Evolutionary conservation across 2,797 vertebrate genomes (phyloP).

Genomic region (Melanogrammus aeglefinus): DNA sequence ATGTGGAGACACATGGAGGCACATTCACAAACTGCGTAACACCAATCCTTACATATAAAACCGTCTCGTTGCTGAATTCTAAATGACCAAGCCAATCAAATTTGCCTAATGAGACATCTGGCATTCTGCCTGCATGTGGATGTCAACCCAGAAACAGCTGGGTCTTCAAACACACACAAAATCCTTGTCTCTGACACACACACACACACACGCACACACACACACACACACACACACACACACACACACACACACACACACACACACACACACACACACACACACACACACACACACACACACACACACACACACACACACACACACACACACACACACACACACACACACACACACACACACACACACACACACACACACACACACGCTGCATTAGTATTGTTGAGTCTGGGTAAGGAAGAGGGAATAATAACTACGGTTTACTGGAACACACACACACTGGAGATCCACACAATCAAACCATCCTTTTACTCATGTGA

Average conservation of each 20-base stretch:
- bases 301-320: constrained; percentile 3
- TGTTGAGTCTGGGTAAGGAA: constrained; percentile 9
- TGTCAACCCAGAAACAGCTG: constrained; percentile 71
- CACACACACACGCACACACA: constrained; percentile 3
- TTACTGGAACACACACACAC: background rate
- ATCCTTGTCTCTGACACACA: constrained; percentile 6
- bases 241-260: too few species aligned
- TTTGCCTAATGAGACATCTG: constrained; percentile 76
- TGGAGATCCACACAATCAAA: constrained; percentile 21
- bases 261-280: too few species aligned
- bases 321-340: constrained; percentile 14
- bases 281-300: too few species aligned
- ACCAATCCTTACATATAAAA: constrained; percentile 59
- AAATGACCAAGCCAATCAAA: constrained; percentile 71
- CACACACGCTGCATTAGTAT: background rate
- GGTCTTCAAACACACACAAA: constrained; percentile 32
- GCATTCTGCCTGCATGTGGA: constrained; percentile 69
- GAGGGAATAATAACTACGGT: background rate
- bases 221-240: background rate
- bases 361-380: constrained; percentile 12
- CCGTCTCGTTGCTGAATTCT: constrained; percentile 58
- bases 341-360: too few species aligned
- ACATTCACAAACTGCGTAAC: constrained; percentile 35
- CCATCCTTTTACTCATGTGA: constrained; percentile 55
- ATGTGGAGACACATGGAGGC: constrained; percentile 19